Base-by-base conservation (phyloP, 2,797 vertebrate genomes). In the Parauchenoglanis ngamensis region DNA sequence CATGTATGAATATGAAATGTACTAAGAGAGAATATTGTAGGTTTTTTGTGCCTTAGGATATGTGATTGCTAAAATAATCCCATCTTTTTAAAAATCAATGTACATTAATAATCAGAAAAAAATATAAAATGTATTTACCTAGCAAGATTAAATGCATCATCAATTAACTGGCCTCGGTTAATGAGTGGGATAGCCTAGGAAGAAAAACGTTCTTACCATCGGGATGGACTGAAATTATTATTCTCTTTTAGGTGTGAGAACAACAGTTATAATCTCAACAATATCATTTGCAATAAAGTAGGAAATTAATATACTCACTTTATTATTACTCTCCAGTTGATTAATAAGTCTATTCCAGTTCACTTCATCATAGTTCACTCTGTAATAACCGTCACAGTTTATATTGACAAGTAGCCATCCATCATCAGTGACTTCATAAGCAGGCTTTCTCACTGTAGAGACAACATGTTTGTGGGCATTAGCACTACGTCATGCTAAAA, bases 111-210 rank as follows among this genome's bases (percentile, higher is more conserved):
- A 72, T 44, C 13, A 85, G 57, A 61, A 15, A 59, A 61, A 57
- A 52, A 59, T 19, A 46, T n/a, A 28, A 59, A 78, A 83, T 73
- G 4, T 67, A 80, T 28, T 19, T 81, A 97, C 96, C 95, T 95
- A 8, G 95, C 95, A 83, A 96, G 89, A 89, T 94, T 94, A 88
- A 97, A 96, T 0, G 94, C 94, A 40, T 96, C 96, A 52, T 96
- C 95, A 70, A 97, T 87, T 21, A 97, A 93, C 89, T 96, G 95
- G 23, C 91, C 94, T 91, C 96, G 89, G 93, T 93, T 96, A 78
- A 95, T 91, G 70, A 91, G 8, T 7, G 95, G 95, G 81, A 97
- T 95, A 13, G 1, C 17, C 96, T 97, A 89, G 11, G 85, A 84
- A 31, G 89, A 67, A 85, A 40, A 23, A 63, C 25, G 65, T 54